These are phyloP conservation scores for Capromys pilorides DNA, from an alignment of 2,797 vertebrate genomes.

Conservation along the genomic window DNA sequence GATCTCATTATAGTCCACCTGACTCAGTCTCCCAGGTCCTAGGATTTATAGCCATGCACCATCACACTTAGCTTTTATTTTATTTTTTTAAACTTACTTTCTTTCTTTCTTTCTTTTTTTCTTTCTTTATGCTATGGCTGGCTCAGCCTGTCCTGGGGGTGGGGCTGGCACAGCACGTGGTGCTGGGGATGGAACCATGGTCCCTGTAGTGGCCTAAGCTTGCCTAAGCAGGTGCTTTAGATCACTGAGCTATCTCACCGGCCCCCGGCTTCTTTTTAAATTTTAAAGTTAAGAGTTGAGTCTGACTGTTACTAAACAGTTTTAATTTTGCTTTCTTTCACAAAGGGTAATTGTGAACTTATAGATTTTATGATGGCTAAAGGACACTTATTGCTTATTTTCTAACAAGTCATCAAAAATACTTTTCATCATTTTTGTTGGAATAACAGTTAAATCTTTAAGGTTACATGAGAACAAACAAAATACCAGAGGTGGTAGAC, in stretches of 20 bases:
- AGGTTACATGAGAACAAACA: not conserved
- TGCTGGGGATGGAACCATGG: no score
- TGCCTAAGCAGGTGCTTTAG: no score
- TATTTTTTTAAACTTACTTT: no score
- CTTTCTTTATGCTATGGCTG: no score
- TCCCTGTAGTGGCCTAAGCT: no score
- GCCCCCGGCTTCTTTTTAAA: not conserved
- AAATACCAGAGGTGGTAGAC: not conserved
- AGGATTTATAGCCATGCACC: not conserved
- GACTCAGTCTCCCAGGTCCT: not conserved
- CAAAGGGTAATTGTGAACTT: conserved; percentile 29
- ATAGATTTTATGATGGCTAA: conserved; percentile 32
- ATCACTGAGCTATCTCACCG: no score
- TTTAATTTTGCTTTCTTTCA: conserved; percentile 3
- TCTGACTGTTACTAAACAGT: not conserved
- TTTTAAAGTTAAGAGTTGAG: conserved; percentile 18
- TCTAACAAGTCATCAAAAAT: not conserved
- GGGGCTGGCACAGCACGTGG: no score
- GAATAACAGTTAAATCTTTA: not conserved
- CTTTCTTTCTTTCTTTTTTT: no score
- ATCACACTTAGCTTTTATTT: not conserved
- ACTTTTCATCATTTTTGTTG: conserved; percentile 15
- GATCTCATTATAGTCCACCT: not conserved
- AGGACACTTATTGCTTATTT: not conserved
- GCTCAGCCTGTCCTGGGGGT: no score